Evolutionary conservation across 53 echinoderm and acorn worm species (phyloP).

Genomic region (Stichopus horrens): DNA sequence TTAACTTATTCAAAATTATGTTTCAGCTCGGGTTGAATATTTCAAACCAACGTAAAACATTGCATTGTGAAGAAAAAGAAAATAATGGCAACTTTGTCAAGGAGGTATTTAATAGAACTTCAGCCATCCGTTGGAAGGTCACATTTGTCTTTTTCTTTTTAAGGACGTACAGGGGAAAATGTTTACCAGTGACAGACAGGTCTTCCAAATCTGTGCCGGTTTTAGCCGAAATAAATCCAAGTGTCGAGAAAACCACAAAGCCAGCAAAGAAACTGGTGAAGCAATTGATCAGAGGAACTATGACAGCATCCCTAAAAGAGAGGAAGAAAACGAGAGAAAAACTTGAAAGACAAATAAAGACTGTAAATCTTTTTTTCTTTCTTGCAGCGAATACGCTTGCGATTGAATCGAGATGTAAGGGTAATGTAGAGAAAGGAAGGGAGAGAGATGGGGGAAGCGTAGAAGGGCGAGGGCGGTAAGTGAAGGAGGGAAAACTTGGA

Average conservation of each 20-base stretch:
- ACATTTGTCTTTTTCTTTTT: too few species aligned
- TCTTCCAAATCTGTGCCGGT: constrained; percentile 74
- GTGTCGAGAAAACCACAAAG: constrained; percentile 88
- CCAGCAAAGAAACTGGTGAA: constrained; percentile 90
- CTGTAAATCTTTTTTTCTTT: too few species aligned
- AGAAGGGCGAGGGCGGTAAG: too few species aligned
- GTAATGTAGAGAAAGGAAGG: too few species aligned
- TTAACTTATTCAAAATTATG: too few species aligned
- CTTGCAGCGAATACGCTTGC: too few species aligned
- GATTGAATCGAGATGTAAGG: too few species aligned
- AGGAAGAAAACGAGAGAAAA: background rate
- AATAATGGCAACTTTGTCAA: background rate
- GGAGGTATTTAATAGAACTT: background rate
- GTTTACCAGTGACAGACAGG: constrained; percentile 69
- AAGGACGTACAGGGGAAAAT: background rate
- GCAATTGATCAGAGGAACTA: constrained; percentile 90
- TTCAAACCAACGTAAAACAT: too few species aligned
- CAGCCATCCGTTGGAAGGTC: background rate
- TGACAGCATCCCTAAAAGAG: constrained; percentile 72
- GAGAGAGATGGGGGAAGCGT: too few species aligned
- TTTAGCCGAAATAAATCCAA: constrained; percentile 91
- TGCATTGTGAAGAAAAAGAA: background rate
- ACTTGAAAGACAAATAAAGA: too few species aligned
- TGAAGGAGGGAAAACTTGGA: too few species aligned
- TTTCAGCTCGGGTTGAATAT: too few species aligned